Conservation (phyloP, 2,113 vertebrate species). For the Gadus chalcogrammus region DNA sequence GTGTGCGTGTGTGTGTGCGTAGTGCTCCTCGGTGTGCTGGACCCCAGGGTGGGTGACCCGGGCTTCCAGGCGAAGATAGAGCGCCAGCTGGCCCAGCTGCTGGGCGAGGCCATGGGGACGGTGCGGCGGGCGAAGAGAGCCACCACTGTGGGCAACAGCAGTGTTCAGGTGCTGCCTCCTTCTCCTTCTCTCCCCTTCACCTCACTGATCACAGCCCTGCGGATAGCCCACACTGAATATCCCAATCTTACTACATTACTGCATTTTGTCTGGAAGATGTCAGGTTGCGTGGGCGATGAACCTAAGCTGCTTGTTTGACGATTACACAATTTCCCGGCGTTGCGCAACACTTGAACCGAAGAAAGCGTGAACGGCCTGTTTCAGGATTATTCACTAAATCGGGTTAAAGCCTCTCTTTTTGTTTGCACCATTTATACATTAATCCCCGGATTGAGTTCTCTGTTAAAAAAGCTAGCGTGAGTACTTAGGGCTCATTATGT, state of each 20-base stretch:
- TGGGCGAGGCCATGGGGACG: constrained; percentile 78
- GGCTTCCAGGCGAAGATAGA: constrained; percentile 91
- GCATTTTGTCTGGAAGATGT: neutral
- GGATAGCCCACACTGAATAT: neutral
- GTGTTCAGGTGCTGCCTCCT: constrained; percentile 62
- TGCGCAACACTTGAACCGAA: constrained; percentile 1
- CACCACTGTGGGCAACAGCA: constrained; percentile 80
- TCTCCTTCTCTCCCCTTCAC: neutral
- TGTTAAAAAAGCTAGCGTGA: constrained; percentile 25
- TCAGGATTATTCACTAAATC: constrained; percentile 17
- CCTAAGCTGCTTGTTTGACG: neutral
- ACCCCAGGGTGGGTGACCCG: constrained; percentile 80
- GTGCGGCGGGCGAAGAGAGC: constrained; percentile 83
- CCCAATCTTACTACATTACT: no score
- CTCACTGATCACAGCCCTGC: no score
- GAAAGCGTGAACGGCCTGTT: neutral
- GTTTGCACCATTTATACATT: constrained; percentile 23
- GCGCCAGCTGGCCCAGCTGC: constrained; percentile 83
- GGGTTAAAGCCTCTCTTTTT: constrained; percentile 6
- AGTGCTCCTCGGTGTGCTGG: constrained; percentile 84
- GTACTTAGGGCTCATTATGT: constrained; percentile 56
- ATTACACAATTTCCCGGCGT: constrained; percentile 7
- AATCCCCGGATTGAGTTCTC: constrained; percentile 18
- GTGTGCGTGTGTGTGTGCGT: constrained; percentile 6
- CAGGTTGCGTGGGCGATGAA: neutral